phyloP scores from a whole-genome alignment of 2,888 invertebrate genomes.

The Amphimallon solstitiale region DNA sequence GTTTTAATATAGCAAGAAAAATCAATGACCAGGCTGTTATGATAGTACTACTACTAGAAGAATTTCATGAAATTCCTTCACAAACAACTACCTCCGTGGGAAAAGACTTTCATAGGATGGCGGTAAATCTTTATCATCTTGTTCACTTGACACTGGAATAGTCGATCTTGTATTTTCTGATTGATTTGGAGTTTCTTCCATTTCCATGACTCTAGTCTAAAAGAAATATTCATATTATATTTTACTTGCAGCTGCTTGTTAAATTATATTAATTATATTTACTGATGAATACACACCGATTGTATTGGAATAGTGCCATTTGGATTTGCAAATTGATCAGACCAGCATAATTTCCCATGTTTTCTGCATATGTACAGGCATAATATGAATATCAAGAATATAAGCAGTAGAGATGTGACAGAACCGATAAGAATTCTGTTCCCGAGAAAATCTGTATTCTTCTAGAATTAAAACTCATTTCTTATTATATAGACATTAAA shows the following conservation, averaged over 20 bases:
- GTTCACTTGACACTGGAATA: slow-evolving; percentile 39
- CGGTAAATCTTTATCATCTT: slow-evolving; percentile 67
- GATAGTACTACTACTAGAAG: background rate
- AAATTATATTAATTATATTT: background rate
- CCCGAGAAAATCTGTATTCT: slow-evolving; percentile 43
- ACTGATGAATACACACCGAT: slow-evolving; percentile 23
- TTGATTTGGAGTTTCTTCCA: slow-evolving; percentile 49
- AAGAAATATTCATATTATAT: slow-evolving; percentile 11
- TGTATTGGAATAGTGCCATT: slow-evolving; percentile 40
- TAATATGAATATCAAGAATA: slow-evolving; percentile 64
- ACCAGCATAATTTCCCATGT: slow-evolving; percentile 65
- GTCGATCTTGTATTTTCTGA: slow-evolving; percentile 11
- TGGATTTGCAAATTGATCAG: slow-evolving; percentile 61
- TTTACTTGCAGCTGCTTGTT: no score
- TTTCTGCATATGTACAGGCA: slow-evolving; percentile 65
- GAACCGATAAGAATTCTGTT: slow-evolving; percentile 65
- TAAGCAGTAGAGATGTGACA: slow-evolving; percentile 62
- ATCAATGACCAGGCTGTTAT: no score
- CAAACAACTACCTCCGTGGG: slow-evolving; percentile 54
- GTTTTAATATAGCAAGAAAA: no score
- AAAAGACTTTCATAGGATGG: slow-evolving; percentile 69
- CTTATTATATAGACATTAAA: background rate
- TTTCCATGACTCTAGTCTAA: slow-evolving; percentile 51
- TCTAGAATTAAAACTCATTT: background rate
- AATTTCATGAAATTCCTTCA: background rate